Base-by-base conservation (phyloP, 2,113 vertebrate genomes). In the Oriolus oriolus region DNA sequence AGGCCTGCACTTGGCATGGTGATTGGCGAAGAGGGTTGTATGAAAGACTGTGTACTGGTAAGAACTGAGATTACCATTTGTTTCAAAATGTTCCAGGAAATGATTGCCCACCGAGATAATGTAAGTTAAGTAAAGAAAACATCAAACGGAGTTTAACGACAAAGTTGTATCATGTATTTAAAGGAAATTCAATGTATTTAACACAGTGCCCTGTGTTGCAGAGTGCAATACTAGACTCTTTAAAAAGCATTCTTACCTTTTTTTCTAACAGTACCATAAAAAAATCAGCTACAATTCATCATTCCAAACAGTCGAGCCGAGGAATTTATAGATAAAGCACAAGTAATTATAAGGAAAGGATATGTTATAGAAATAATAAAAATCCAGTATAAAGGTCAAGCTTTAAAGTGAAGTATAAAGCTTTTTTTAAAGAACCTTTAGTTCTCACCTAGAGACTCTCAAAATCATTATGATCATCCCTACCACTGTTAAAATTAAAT, bases 81-180 rank as follows among this genome's bases (percentile, higher is more conserved):
- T 96, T 98, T 97, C 89, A 96, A 95, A 97, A 97, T 66, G 94
- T 97, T 97, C 95, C 96, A 91, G 61, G 91, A 97, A 97, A 96
- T 13, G 96, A 98, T 97, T 92, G 94, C 97, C 95, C 89, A 63
- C 42, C 87, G 86, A 97, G 96, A 97, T 97, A 98, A 95, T 52
- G 47, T 41, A 90, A 89, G 57, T 20, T 85, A 94, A 94, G 80
- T 41, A 96, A 96, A 95, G 93, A 88, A 97, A 97, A 97, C 95
- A 96, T 97, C 93, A 97, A 97, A 96, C 59, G 0, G 90, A 91
- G 52, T 94, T 97, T 94, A 96, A 96, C 10, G 31, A 93, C 22
- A 3, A 91, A 91, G 93, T 54, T 69, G 68, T 64, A 87, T 65
- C 3, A 0, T 57, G 52, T 78, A 85, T 87, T 94, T 94, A 79